These are phyloP conservation scores for Chironomus tentans DNA, from an alignment of 2,888 invertebrate genomes.

Conservation along the genomic window DNA sequence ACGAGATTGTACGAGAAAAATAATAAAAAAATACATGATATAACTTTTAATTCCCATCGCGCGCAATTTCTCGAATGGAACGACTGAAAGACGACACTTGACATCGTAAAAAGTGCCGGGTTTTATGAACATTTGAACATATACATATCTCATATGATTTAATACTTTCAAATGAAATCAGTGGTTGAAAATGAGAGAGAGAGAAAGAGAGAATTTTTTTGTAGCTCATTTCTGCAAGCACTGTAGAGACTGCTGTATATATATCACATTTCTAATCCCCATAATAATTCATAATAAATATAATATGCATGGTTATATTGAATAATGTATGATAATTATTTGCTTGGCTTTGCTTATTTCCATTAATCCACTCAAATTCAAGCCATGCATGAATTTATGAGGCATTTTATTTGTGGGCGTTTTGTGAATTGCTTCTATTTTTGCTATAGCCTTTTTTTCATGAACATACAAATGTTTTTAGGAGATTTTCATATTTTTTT, in stretches of 20 bases:
- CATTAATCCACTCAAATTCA: conserved; percentile 21
- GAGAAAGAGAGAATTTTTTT: not conserved
- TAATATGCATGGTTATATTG: conserved; percentile 8
- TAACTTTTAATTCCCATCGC: not conserved
- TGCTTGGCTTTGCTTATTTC: not conserved
- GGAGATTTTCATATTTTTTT: too few species aligned
- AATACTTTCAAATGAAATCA: not conserved
- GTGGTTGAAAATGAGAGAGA: not conserved
- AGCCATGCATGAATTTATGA: conserved; percentile 21
- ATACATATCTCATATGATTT: not conserved
- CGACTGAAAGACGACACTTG: not conserved
- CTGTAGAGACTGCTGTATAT: not conserved
- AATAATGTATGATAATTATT: conserved; percentile 26
- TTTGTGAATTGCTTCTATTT: not conserved
- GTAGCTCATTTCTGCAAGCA: not conserved
- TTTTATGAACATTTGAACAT: not conserved
- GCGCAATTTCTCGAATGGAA: not conserved
- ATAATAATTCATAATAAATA: conserved; percentile 3
- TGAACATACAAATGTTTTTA: too few species aligned
- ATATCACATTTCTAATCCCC: not conserved
- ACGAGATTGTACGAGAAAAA: not conserved
- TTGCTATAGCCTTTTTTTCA: not conserved
- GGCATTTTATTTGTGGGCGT: not conserved
- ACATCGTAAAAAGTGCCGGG: not conserved
- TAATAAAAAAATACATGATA: not conserved